Evolutionary conservation across 2,113 vertebrate genomes (phyloP).

Genomic region (Lycaon pictus): DNA sequence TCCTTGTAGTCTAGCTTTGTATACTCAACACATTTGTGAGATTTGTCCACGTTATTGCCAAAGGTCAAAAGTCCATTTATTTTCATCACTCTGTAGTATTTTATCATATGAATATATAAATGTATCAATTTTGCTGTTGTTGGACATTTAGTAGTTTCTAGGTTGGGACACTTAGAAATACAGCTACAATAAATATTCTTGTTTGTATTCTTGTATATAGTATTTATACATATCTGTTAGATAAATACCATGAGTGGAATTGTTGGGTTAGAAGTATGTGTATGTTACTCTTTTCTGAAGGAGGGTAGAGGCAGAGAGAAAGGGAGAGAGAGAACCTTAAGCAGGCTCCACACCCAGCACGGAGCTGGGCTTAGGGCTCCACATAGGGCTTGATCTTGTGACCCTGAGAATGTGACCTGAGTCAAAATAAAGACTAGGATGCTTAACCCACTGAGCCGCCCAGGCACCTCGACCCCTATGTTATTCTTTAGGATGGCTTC

Average conservation of each 20-base stretch:
- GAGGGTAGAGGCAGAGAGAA: not conserved
- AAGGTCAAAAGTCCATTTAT: not conserved
- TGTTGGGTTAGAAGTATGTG: not conserved
- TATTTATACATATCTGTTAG: not conserved
- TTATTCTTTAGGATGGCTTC: conserved; percentile 5
- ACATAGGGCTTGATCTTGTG: not conserved
- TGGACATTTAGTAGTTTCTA: not conserved
- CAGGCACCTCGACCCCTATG: not conserved
- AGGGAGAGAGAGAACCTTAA: not conserved
- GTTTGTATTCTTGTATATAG: not conserved
- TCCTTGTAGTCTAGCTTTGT: not conserved
- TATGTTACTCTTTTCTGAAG: not conserved
- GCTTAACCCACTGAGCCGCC: not conserved
- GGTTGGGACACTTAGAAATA: not conserved
- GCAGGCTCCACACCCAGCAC: not conserved
- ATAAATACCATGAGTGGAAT: not conserved
- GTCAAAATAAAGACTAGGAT: not conserved
- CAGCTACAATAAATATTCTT: not conserved
- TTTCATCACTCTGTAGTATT: not conserved
- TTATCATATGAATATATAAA: not conserved
- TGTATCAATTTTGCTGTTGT: not conserved
- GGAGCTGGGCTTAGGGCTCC: not conserved
- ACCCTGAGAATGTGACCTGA: not conserved
- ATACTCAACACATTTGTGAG: not conserved
- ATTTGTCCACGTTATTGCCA: not conserved